Conservation (phyloP, 2,113 vertebrate genomes). For the Aspiorhynchus laticeps region DNA sequence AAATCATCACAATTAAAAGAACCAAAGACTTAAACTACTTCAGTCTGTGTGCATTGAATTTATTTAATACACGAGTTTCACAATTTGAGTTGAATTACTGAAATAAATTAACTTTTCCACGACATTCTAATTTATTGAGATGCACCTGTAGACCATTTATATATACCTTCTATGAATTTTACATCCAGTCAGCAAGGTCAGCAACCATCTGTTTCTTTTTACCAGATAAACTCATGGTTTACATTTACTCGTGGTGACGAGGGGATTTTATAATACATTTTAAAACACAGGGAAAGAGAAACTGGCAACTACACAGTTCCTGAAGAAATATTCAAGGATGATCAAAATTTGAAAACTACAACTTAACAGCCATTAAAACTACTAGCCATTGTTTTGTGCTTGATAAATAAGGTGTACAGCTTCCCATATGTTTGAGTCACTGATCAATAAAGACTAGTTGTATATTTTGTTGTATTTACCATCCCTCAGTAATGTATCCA, state of each 20-base stretch:
- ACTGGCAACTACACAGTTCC: background rate
- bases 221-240: too few species aligned
- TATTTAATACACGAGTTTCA: too few species aligned
- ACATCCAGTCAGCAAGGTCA: background rate
- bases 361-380: too few species aligned
- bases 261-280: background rate
- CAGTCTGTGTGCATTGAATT: too few species aligned
- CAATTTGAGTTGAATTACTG: too few species aligned
- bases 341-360: background rate
- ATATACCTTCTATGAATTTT: background rate
- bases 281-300: background rate
- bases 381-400: background rate
- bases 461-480: background rate
- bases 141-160: too few species aligned
- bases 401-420: background rate
- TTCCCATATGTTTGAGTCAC: background rate
- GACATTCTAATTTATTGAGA: too few species aligned
- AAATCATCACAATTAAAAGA: too few species aligned
- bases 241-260: background rate
- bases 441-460: background rate
- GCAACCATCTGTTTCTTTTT: background rate
- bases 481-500: background rate
- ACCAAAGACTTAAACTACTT: too few species aligned
- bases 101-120: too few species aligned
- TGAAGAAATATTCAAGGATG: background rate